Evolutionary conservation across 2,797 vertebrate species (phyloP).

Genomic region (Anas capensis): DNA sequence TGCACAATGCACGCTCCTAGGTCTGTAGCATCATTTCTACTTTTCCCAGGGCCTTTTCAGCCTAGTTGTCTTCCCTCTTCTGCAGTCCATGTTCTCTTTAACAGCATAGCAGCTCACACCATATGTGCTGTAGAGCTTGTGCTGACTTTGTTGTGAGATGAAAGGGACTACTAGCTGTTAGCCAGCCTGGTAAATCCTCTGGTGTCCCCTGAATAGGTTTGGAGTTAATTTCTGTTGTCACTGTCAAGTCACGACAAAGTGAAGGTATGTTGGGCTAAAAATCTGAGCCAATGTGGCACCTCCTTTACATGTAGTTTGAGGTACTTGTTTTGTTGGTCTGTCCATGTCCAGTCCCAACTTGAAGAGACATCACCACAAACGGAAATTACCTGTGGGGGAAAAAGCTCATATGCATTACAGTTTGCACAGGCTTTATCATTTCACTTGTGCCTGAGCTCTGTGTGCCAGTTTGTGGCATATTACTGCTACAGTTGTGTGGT

Average conservation of each 20-base stretch:
- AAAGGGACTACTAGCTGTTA: not conserved
- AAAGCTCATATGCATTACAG: rapidly evolving
- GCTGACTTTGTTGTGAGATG: not conserved
- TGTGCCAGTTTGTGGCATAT: not conserved
- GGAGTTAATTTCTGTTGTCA: not conserved
- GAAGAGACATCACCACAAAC: not conserved
- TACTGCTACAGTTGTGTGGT: not conserved
- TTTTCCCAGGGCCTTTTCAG: not conserved
- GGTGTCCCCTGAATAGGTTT: not conserved
- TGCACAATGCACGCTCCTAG: not conserved
- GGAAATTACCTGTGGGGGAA: not conserved
- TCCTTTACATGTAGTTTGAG: not conserved
- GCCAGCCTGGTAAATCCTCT: not conserved
- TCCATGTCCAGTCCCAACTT: not conserved
- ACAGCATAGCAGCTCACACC: not conserved
- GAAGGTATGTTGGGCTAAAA: not conserved
- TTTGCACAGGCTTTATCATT: not conserved
- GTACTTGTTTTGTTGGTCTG: not conserved
- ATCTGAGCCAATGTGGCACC: not conserved
- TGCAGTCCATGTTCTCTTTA: not conserved
- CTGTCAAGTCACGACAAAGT: not conserved
- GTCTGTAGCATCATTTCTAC: not conserved
- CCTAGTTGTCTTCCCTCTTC: not conserved
- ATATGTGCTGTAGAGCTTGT: not conserved
- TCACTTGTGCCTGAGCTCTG: not conserved